Evolutionary conservation across 53 echinoderm and acorn worm genomes (phyloP), one percentile per base, ranked within the genome.

Genomic region (Paracentrotus lividus): DNA sequence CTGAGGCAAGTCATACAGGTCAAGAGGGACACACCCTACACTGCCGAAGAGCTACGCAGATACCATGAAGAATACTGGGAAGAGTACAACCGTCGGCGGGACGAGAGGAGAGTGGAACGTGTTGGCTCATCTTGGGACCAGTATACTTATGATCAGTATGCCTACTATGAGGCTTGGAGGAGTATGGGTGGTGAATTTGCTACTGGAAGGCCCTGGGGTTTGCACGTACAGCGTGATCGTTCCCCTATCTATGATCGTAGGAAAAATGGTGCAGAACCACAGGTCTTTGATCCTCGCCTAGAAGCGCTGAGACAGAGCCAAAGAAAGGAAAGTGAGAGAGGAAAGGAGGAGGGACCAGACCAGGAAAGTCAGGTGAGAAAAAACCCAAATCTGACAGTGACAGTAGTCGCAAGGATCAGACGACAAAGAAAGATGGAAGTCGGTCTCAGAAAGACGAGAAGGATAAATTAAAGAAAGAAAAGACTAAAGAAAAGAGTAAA

Each of bases 1-100:
- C 90, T 98, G 29, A 88, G 98, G 56, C 98, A 98, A 43, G 98
- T 98, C 8, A 98, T 98, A 64, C 96, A 96, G 78, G 97, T 98
- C 49, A 98, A 98, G 85, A 92, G 98, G 31, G 97, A 97, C 60
- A 95, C 95, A 20, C 95, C 90, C 15, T 77, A 93, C 59, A 85
- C 90, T 32, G 94, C 88, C 27, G 94, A 94, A 34, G 90, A 76
- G 20, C 93, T 96, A 8, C 85, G 93, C 42, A 93, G 96, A 76
- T 93, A 95, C 44, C 93, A 95, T 24, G 97, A 97, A 32, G 93
- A 84, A 49, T 95, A 92, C 57, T 96, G 97, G 96, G 86, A 92
- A 36, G 96, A 97, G 57, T 92, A 96, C 34, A 95, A 94, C 76
- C 92, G 95, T 33, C 64, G 95, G 23, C 81, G 93, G 45, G 88